A percentile compares a stretch with the other conserved stretches of the same genome.
phyloP scores from a whole-genome alignment of 1,140 invertebrate species.

The Caenorhabditis briggsae region DNA sequence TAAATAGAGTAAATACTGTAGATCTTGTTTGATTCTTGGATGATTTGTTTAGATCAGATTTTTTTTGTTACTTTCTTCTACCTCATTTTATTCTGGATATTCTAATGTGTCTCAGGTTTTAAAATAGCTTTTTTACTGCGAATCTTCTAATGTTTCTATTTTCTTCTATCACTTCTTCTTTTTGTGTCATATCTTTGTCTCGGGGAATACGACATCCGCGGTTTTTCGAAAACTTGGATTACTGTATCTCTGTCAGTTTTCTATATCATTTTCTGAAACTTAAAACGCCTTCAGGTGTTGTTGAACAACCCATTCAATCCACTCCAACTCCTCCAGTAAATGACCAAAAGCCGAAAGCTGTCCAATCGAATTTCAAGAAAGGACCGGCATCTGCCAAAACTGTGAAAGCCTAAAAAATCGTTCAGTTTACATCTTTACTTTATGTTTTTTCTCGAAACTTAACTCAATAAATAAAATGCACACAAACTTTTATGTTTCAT shows the following conservation, averaged over 20 bases:
- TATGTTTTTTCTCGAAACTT: neutral
- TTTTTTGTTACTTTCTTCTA: neutral
- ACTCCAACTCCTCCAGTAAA: slow-evolving; percentile 22
- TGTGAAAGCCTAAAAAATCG: neutral
- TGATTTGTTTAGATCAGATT: too few species aligned
- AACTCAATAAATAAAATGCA: neutral
- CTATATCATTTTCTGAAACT: neutral
- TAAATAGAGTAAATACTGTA: too few species aligned
- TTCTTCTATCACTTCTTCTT: neutral
- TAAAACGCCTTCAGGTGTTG: slow-evolving; percentile 40
- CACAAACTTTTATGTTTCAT: neutral
- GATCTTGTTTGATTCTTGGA: too few species aligned
- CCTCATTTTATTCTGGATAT: neutral
- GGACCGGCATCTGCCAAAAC: slow-evolving; percentile 4
- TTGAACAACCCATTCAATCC: slow-evolving; percentile 10
- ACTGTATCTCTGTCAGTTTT: neutral
- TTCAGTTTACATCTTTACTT: neutral
- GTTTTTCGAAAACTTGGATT: too few species aligned
- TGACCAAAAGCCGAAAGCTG: slow-evolving; percentile 44
- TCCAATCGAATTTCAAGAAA: slow-evolving; percentile 39
- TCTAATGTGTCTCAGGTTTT: neutral
- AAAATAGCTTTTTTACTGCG: neutral
- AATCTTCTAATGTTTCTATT: neutral
- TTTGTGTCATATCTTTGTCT: neutral
- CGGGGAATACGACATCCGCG: too few species aligned